phyloP scores from a whole-genome alignment of 2,113 vertebrate genomes.

The Saguinus midas region DNA sequence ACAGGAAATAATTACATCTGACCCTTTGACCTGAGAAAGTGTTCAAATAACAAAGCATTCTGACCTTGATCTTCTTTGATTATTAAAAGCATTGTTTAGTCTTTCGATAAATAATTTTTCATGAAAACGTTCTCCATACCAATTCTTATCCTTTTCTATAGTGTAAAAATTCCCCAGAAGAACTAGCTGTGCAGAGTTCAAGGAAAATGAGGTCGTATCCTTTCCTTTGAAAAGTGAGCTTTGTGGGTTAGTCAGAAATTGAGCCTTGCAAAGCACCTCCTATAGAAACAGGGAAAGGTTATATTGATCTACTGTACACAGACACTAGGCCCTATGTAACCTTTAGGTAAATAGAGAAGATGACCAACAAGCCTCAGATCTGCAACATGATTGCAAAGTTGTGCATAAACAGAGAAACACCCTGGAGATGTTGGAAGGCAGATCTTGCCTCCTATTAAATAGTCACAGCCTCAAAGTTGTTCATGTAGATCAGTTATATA shows the following conservation, averaged over 20 bases:
- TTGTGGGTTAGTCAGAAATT: background rate
- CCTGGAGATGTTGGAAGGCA: background rate
- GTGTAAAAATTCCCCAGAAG: background rate
- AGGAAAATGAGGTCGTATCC: slow-evolving; percentile 11
- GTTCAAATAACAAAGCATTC: background rate
- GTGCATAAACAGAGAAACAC: background rate
- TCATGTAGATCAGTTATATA: slow-evolving; percentile 19
- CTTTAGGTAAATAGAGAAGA: slow-evolving; percentile 20
- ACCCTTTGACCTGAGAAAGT: background rate
- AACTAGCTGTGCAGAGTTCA: background rate
- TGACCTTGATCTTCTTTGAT: background rate
- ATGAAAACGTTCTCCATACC: background rate
- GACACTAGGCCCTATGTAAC: background rate
- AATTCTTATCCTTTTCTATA: background rate
- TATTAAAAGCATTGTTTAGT: background rate
- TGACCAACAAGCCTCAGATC: background rate
- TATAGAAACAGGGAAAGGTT: background rate
- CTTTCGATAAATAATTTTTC: background rate
- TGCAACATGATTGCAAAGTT: background rate
- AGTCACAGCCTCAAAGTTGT: slow-evolving; percentile 39
- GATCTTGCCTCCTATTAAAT: slow-evolving; percentile 26
- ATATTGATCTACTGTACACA: background rate
- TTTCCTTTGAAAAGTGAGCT: background rate
- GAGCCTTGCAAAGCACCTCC: background rate
- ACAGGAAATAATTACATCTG: background rate